Evolutionary conservation across 2,113 vertebrate genomes (phyloP), one percentile per base, ranked within the genome.

Genomic region (Zapus hudsonius): DNA sequence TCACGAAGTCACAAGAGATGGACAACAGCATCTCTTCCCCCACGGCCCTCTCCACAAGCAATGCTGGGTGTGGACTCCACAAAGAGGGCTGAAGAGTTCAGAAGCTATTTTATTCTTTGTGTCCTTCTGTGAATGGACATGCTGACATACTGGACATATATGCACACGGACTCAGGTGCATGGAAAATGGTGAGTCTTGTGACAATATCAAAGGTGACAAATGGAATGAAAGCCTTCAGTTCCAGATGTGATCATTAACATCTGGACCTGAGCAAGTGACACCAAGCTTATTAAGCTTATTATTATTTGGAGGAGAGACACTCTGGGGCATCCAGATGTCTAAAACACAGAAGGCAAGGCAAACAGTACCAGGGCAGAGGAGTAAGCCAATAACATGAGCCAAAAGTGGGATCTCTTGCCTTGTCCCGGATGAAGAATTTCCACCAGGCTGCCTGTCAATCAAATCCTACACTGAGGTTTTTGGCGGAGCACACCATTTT

Each of bases 281-380:
- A 92, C 40, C 31, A 69, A 76, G 13, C 42, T 78, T 88, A 15
- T 85, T 84, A 81, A 95, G 89, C 74, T n/a, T n/a, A n/a, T n/a
- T n/a, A n/a, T n/a, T n/a, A 15, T 22, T 86, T 42, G 13, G n/a
- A 61, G n/a, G 31, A 63, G 75, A 89, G 66, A 91, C 86, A 64
- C 42, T 36, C n/a, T 22, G 67, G 55, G 44, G 47, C 36, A 92
- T 59, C 29, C 52, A 89, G 89, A 66, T 90, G 61, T 84, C 80
- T 87, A 40, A n/a, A 92, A 55, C 13, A 17, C 29, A 82, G 66
- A 55, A 83, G 64, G 40, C 61, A 89, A 83, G 33, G 59, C 64
- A 76, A 69, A 33, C 12, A 59, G 76, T 9, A 72, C 33, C 7
- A 23, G 64, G 52, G 38, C 55, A 89, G 78, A 79, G 52, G 55